Conservation (phyloP, 2,113 vertebrate species). For the Actinemys pallida region DNA sequence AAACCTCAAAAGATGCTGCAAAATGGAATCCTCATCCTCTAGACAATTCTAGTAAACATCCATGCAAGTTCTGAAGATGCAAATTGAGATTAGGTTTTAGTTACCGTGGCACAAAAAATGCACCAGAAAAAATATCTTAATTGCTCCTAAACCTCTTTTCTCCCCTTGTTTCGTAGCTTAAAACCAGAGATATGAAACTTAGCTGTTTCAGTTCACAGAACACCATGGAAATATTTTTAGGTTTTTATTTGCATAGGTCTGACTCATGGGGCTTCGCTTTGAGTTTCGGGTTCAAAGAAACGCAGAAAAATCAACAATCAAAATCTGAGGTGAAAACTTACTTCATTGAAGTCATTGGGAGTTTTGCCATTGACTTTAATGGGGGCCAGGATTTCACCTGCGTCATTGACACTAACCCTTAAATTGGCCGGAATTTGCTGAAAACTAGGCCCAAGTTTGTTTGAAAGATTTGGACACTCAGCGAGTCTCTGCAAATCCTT, state of each 20-base stretch:
- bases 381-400: neutral
- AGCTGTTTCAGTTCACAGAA: slow-evolving; percentile 65
- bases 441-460: neutral
- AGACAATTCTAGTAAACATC: neutral
- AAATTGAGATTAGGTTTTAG: neutral
- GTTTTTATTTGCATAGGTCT: slow-evolving; percentile 65
- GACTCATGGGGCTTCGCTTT: slow-evolving; percentile 38
- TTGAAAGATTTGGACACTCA: neutral
- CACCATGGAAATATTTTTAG: slow-evolving; percentile 46
- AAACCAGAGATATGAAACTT: slow-evolving; percentile 67
- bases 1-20: neutral
- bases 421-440: slow-evolving; percentile 29
- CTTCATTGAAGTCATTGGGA: neutral
- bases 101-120: slow-evolving; percentile 23
- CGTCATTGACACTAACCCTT: slow-evolving; percentile 13
- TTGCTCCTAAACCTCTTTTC: neutral
- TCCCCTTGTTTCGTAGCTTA: neutral
- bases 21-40: neutral
- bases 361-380: neutral
- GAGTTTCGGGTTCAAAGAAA: slow-evolving; percentile 54
- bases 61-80: neutral
- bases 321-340: slow-evolving; percentile 2
- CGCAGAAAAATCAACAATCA: neutral
- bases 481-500: slow-evolving; percentile 2
- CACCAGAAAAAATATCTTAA: neutral